Conservation (phyloP, 2,797 vertebrate species). For the Sebastes baramenuke region DNA sequence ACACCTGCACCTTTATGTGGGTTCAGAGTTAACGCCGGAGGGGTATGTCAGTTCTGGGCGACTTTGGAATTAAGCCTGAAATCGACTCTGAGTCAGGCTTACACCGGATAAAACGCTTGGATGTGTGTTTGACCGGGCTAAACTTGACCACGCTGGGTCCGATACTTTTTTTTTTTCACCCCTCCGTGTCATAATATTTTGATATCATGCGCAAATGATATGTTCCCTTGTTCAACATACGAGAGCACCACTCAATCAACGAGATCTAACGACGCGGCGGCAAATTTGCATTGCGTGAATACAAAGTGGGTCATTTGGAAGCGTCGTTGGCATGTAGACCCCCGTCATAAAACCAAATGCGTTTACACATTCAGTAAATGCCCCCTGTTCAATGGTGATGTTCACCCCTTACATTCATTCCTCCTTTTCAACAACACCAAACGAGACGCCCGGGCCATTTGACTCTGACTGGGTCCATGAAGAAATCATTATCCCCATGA, state of each 20-base stretch:
- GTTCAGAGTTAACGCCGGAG: conserved; percentile 30
- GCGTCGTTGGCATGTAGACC: conserved; percentile 68
- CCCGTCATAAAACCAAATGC: conserved; percentile 70
- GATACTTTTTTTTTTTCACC: neutral
- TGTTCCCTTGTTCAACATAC: conserved; percentile 71
- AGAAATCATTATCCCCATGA: conserved; percentile 83
- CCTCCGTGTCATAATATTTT: conserved; percentile 56
- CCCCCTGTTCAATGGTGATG: conserved; percentile 70
- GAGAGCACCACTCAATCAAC: conserved; percentile 66
- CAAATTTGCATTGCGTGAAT: conserved; percentile 80
- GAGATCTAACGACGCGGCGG: conserved; percentile 67
- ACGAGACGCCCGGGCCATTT: conserved; percentile 73
- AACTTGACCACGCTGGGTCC: conserved; percentile 3
- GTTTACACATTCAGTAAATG: conserved; percentile 81
- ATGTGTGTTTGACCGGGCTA: neutral
- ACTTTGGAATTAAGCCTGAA: conserved; percentile 25
- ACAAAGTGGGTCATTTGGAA: conserved; percentile 84
- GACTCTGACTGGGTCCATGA: conserved; percentile 80
- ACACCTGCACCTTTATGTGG: conserved; percentile 76
- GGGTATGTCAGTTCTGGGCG: conserved; percentile 8
- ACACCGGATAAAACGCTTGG: neutral
- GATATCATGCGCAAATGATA: conserved; percentile 66
- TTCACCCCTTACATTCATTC: conserved; percentile 71
- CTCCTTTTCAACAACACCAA: conserved; percentile 44
- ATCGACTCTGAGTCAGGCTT: neutral